Conservation (phyloP, 1,140 invertebrate species). For the Brachystomella parvula region DNA sequence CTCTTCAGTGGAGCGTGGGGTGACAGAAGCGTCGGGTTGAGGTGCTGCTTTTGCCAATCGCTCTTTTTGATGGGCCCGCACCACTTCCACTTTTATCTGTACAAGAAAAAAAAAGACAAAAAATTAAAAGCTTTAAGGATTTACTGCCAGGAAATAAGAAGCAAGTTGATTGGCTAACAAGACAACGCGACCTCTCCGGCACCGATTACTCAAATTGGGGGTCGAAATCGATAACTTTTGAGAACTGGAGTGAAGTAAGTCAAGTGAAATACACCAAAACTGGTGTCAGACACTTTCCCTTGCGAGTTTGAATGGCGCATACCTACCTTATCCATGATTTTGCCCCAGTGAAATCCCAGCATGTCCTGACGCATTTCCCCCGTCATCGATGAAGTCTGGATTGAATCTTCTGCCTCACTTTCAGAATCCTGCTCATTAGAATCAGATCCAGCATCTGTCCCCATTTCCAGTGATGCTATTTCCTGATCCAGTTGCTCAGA, state of each 20-base stretch:
- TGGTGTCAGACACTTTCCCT: too few relatives aligned
- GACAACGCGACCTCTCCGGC: too few relatives aligned
- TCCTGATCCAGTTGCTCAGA: conserved; percentile 38
- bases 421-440: conserved; percentile 31
- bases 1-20: background rate
- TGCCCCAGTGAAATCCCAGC: conserved; percentile 57
- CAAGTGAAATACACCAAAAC: too few relatives aligned
- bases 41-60: background rate
- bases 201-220: too few relatives aligned
- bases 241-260: too few relatives aligned
- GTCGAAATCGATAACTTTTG: too few relatives aligned
- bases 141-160: too few relatives aligned
- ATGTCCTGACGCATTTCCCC: conserved; percentile 58
- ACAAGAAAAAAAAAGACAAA: too few relatives aligned
- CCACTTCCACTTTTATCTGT: background rate
- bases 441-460: conserved; percentile 16
- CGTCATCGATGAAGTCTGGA: conserved; percentile 45
- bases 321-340: conserved; percentile 48
- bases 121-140: background rate
- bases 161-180: too few relatives aligned
- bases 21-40: background rate
- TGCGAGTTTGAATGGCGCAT: too few relatives aligned
- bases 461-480: background rate
- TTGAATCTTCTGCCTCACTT: conserved; percentile 30
- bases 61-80: background rate